Base-by-base conservation (phyloP, 1,140 invertebrate genomes). In the Ceratina calcarata region DNA sequence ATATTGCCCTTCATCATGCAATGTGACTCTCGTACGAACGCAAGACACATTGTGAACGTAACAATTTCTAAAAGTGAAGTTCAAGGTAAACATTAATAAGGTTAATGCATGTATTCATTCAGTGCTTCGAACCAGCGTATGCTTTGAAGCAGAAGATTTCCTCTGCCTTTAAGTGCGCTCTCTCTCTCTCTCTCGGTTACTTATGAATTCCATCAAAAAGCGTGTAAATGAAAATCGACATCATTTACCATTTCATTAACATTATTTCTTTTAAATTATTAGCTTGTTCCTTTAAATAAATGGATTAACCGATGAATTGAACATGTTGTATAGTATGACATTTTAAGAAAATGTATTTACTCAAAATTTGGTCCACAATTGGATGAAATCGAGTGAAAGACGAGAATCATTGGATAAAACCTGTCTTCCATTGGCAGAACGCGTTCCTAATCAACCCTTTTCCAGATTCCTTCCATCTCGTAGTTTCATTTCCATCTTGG, bases 401-500 rank as follows among this genome's bases (percentile, higher is more conserved):
- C 1, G 16, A 8, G 45, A 20, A 22, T 22, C 1, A 24, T 65
- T 16, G 15, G n/a, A 49, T 57, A 20, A 32, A 57, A 32, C 27
- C 24, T 15, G 22, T 45, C 15, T 13, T 45, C 20, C 6, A 3
- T 20, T 32, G 69, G 12, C 20, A 27, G 32, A 6, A 1, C 51
- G 22, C 53, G 32, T 16, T 32, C 27, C 18, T 27, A 37, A 71
- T 71, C 24, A 58, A 70, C 15, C 24, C 67, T 27, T 57, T 49
- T 37, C 20, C 53, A 49, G 45, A 61, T 61, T 62, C 16, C 57
- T 70, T 70, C 75, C 55, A 16, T 45, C 64, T 53, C 15, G 55
- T 53, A 70, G 37, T 85, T 77, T 84, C 74, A 78, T 77, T 77
- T 77, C 55, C 82, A 83, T 72, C 60, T 81, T 65, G 49, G 22